These are phyloP conservation scores for Remorina albescens DNA, from an alignment of 2,797 vertebrate genomes.

Conservation along the genomic window DNA sequence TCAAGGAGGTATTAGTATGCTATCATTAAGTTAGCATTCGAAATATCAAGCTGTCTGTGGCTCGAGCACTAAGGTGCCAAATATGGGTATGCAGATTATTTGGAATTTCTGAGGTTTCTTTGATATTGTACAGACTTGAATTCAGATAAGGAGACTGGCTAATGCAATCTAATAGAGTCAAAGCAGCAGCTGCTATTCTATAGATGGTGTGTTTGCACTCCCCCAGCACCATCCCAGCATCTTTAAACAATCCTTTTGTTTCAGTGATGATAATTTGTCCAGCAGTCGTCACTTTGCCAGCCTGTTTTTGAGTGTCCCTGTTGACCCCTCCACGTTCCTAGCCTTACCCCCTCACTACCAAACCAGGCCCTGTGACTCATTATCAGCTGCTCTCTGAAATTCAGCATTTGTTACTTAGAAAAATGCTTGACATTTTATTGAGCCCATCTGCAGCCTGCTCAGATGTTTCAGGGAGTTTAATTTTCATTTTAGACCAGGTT, in stretches of 20 bases:
- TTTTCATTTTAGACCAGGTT: neutral
- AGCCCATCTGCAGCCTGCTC: constrained; percentile 1
- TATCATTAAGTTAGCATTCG: constrained; percentile 46
- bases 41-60: constrained; percentile 30
- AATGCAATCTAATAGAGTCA: constrained; percentile 24
- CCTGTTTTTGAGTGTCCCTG: constrained; percentile 14
- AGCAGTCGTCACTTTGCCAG: constrained; percentile 12
- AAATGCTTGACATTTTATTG: constrained; percentile 47
- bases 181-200: constrained; percentile 37
- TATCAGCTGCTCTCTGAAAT: constrained; percentile 57
- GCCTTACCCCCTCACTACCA: constrained; percentile 2
- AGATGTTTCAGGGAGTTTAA: constrained; percentile 7
- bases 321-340: constrained; percentile 19
- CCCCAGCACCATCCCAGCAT: constrained; percentile 16
- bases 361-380: constrained; percentile 19
- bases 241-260: constrained; percentile 29
- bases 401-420: constrained; percentile 50
- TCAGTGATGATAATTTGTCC: constrained; percentile 29
- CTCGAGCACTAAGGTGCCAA: constrained; percentile 40
- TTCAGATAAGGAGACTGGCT: constrained; percentile 45
- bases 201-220: constrained; percentile 31
- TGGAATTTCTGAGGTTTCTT: constrained; percentile 33
- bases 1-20: constrained; percentile 40
- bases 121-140: constrained; percentile 11
- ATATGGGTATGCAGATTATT: constrained; percentile 57